Percentiles rank a stretch among this genome's conserved stretches.
Conservation (phyloP, 2,113 vertebrate species). For the Cranoglanis bouderius region DNA sequence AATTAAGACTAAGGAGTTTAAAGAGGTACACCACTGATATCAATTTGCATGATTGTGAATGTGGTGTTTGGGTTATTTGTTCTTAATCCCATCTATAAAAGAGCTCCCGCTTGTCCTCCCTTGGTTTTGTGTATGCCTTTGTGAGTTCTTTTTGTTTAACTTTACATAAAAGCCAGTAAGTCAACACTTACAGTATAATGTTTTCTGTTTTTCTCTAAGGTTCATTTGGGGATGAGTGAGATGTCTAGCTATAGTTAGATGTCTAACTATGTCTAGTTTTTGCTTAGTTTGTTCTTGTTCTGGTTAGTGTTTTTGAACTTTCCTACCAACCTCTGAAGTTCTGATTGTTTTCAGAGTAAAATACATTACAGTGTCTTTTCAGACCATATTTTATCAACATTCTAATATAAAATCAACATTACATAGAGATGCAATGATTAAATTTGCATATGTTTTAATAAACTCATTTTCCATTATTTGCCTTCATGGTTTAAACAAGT, state of each 20-base stretch:
- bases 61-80: not conserved
- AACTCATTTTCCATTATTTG: not conserved
- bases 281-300: not conserved
- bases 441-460: not conserved
- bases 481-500: not conserved
- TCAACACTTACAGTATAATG: not conserved
- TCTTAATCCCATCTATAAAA: not conserved
- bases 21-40: not conserved
- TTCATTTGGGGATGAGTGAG: not conserved
- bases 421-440: not conserved
- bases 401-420: not conserved
- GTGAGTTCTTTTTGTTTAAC: not conserved
- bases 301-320: not conserved
- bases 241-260: not conserved
- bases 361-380: not conserved
- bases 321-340: no score
- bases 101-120: not conserved
- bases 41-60: not conserved
- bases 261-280: not conserved
- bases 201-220: not conserved
- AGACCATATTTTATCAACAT: not conserved
- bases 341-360: not conserved
- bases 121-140: not conserved
- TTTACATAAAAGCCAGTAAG: not conserved
- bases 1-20: not conserved